These are phyloP conservation scores for Onychorhynchus coronatus DNA, from an alignment of 2,113 vertebrate genomes.

Conservation along the genomic window DNA sequence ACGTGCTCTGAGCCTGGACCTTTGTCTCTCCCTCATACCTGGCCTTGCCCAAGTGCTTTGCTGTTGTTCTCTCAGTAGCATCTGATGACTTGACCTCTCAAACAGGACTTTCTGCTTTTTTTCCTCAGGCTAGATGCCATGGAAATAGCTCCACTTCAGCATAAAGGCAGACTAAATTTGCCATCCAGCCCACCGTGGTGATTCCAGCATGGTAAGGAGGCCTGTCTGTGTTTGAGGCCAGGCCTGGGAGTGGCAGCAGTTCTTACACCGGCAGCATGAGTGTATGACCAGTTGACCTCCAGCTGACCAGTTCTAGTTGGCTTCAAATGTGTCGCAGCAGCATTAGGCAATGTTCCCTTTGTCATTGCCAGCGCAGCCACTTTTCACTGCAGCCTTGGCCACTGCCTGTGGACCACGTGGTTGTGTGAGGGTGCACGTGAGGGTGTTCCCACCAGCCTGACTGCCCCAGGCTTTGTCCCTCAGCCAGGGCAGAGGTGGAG, in stretches of 20 bases:
- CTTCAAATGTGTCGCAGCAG: background rate
- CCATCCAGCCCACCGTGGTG: background rate
- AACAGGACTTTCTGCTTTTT: background rate
- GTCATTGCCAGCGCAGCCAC: background rate
- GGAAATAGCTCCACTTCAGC: background rate
- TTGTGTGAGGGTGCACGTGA: background rate
- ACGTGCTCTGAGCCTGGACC: background rate
- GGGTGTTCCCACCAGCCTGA: background rate
- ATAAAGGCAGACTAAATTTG: background rate
- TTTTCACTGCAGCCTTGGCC: background rate
- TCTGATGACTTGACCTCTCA: background rate
- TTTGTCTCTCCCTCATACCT: background rate
- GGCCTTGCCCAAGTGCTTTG: background rate
- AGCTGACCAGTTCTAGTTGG: background rate
- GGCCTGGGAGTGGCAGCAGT: background rate
- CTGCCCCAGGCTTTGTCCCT: background rate
- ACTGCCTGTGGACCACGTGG: background rate
- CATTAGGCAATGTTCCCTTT: rapidly evolving
- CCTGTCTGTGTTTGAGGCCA: background rate
- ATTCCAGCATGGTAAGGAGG: background rate
- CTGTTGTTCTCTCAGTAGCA: background rate
- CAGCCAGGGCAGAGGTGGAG: background rate
- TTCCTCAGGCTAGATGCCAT: background rate
- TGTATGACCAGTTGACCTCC: background rate
- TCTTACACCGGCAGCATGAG: background rate